phyloP scores from a whole-genome alignment of 2,888 invertebrate genomes.

The Caenorhabditis plicata region DNA sequence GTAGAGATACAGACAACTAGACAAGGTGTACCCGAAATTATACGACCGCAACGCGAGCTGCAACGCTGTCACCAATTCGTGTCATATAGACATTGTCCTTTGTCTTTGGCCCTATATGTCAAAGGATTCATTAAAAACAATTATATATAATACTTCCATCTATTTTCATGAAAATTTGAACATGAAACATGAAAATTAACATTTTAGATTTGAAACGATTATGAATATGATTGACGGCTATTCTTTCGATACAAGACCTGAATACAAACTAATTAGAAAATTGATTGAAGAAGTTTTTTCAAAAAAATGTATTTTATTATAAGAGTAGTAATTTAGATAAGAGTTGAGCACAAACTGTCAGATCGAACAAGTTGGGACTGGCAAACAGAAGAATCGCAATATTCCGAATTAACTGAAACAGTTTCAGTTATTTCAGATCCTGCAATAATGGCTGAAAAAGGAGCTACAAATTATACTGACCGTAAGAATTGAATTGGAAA shows the following conservation, averaged over 20 bases:
- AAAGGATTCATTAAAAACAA: no score
- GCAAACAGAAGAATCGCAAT: slow-evolving; percentile 29
- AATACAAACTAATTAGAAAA: slow-evolving; percentile 12
- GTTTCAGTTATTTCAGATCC: slow-evolving; percentile 22
- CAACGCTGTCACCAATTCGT: no score
- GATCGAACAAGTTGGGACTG: slow-evolving; percentile 29
- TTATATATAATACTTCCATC: no score
- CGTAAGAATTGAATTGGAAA: slow-evolving; percentile 8
- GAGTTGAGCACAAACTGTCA: slow-evolving; percentile 11
- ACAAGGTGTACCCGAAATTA: no score
- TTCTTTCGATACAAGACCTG: slow-evolving; percentile 16
- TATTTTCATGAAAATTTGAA: no score
- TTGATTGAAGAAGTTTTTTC: slow-evolving; percentile 15
- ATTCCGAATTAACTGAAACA: slow-evolving; percentile 27
- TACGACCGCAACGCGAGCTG: no score
- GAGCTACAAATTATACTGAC: slow-evolving; percentile 24
- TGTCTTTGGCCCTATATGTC: no score
- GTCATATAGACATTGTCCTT: no score
- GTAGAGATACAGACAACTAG: no score
- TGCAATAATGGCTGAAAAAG: slow-evolving; percentile 28
- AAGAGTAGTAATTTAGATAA: slow-evolving; percentile 8
- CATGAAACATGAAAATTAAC: no score
- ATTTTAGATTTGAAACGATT: slow-evolving; percentile 24
- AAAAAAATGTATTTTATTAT: background rate
- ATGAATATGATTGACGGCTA: slow-evolving; percentile 24